Percentiles rank a stretch among this genome's conserved stretches.
phyloP scores from a whole-genome alignment of 2,113 vertebrate species.

The Mionectes macconnelli region DNA sequence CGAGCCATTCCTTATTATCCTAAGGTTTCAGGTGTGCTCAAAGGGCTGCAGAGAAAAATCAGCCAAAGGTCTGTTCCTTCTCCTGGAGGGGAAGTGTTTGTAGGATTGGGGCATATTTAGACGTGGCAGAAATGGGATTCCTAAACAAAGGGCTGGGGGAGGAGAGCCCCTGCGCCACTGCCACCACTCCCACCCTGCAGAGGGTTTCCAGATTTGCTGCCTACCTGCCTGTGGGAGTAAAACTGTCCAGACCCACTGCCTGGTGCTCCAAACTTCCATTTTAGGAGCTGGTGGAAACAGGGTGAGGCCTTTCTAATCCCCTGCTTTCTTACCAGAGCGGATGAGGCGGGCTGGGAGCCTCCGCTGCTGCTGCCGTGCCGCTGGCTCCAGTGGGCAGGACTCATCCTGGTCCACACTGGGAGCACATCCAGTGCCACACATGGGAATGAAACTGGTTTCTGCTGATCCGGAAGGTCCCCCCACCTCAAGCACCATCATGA shows the following conservation, averaged over 20 bases:
- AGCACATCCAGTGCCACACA: rapidly evolving
- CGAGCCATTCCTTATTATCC: not conserved
- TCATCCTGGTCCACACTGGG: rapidly evolving
- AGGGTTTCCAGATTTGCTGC: conserved; percentile 43
- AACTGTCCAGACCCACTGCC: conserved; percentile 47
- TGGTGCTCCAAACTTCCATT: not conserved
- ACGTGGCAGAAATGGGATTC: conserved; percentile 24
- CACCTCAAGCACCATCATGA: rapidly evolving
- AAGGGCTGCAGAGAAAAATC: not conserved
- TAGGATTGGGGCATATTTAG: conserved; percentile 40
- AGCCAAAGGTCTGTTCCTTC: conserved; percentile 10
- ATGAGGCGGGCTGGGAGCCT: not conserved
- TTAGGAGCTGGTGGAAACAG: conserved; percentile 31
- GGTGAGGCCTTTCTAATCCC: not conserved
- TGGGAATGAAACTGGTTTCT: rapidly evolving
- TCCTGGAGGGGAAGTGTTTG: conserved; percentile 26
- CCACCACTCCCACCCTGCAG: not conserved
- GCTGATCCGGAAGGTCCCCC: too few relatives aligned
- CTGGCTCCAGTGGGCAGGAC: not conserved
- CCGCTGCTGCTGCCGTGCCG: not conserved
- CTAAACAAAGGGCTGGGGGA: conserved; percentile 40
- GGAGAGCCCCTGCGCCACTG: not conserved
- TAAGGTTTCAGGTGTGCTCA: not conserved
- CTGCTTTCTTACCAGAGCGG: rapidly evolving
- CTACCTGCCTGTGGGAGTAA: conserved; percentile 27